Evolutionary conservation across 2,888 invertebrate species (phyloP).

Genomic region (Sarcophaga caerulescens): DNA sequence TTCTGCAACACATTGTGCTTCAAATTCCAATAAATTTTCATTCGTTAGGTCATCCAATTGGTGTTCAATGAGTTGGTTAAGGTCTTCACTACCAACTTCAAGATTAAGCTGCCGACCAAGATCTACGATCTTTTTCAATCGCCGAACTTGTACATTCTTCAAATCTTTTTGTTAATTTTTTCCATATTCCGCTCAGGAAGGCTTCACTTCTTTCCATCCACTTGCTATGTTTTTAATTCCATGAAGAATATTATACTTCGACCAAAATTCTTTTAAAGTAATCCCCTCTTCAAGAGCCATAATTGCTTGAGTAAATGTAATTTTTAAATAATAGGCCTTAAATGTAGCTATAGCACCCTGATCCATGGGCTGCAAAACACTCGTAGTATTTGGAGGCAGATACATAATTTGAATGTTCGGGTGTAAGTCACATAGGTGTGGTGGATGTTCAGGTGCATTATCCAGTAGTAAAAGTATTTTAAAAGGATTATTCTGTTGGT

Average conservation of each 20-base stretch:
- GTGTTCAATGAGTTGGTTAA: background rate
- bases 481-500: background rate
- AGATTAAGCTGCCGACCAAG: too few species aligned
- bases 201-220: background rate
- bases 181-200: background rate
- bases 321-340: too few species aligned
- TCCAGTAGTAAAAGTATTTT: background rate
- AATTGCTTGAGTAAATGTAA: background rate
- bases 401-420: too few species aligned
- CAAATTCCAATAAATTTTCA: background rate
- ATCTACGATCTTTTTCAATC: background rate
- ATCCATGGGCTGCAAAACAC: too few species aligned
- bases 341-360: too few species aligned
- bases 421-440: too few species aligned
- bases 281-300: background rate
- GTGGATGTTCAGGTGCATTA: too few species aligned
- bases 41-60: background rate
- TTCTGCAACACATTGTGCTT: background rate
- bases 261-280: too few species aligned
- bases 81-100: too few species aligned
- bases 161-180: background rate
- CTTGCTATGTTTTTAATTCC: background rate
- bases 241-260: background rate
- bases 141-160: background rate
- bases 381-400: too few species aligned